Base-by-base conservation (phyloP, 1,140 invertebrate genomes). In the Dreissena polymorpha region DNA sequence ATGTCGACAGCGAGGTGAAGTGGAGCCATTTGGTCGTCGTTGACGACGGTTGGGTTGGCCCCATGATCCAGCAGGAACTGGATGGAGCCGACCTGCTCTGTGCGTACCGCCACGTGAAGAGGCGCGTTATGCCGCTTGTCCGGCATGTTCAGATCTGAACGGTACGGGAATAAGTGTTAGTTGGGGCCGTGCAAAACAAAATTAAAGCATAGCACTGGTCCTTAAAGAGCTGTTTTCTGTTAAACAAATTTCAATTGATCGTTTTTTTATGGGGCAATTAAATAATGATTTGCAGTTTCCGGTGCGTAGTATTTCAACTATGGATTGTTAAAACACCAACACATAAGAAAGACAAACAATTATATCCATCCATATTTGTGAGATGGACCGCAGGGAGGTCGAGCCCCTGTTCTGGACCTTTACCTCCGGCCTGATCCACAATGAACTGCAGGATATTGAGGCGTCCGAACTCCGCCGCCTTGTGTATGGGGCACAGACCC, bases 111-210 rank as follows among this genome's bases (percentile, higher is more conserved):
- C 49, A 96, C 91, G 91, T 98, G 97, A 0, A 98, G 92, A 0
- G 97, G 95, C 0, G 97, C 97, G 88, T 97, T 97, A 0, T 96
- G 96, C 55, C 93, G 94, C 86, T 95, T 95, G 91, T 97, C 96
- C 86, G 93, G 92, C 0, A 64, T 18, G 51, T 77, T 78, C 2
- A 71, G 29, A 55, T 85, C 78, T 82, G 25, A 64, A 77, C 23
- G 6, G 16, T 27, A 60, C 3, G 39, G 39, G 39, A 39, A 39
- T 39, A 39, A 39, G 2, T 39, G 39, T 2, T 39, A 39, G 39
- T 39, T 39, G 39, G 39, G n/a, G n/a, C n/a, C n/a, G n/a, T n/a
- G n/a, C n/a, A n/a, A n/a, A n/a, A n/a, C n/a, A n/a, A n/a, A n/a
- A n/a, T n/a, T n/a, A n/a, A n/a, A n/a, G n/a, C n/a, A n/a, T n/a